Evolutionary conservation across 1,140 invertebrate genomes (phyloP).

Genomic region (Philotrypesis tridentata): DNA sequence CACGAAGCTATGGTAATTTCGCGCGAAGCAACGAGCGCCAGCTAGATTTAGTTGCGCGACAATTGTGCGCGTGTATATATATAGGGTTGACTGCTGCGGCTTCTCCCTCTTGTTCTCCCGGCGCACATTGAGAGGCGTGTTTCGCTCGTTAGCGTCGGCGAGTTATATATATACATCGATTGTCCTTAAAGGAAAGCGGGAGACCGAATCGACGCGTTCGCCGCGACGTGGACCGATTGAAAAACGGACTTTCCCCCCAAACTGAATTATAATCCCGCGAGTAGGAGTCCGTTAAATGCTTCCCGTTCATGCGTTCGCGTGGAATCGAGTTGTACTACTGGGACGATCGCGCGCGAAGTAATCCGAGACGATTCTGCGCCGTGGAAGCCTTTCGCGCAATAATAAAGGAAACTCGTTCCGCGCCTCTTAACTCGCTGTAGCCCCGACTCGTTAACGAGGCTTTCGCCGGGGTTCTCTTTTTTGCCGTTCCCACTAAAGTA

Average conservation of each 20-base stretch:
- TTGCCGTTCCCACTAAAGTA: neutral
- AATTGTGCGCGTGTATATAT: conserved; percentile 2
- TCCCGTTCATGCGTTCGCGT: conserved; percentile 2
- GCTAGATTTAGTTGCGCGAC: conserved; percentile 31
- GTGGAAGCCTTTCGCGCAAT: neutral
- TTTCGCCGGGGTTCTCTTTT: neutral
- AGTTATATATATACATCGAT: conserved; percentile 22
- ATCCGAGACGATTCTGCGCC: too few species aligned
- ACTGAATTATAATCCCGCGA: too few species aligned
- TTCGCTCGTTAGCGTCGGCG: conserved; percentile 9
- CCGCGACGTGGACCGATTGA: neutral
- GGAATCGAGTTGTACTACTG: neutral
- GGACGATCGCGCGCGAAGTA: neutral
- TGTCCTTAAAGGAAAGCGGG: conserved; percentile 8
- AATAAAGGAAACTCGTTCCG: too few species aligned
- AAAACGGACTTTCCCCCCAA: neutral
- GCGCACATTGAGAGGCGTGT: neutral
- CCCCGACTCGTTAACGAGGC: neutral
- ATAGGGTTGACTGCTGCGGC: neutral
- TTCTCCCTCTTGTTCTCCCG: neutral
- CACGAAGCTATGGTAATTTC: conserved; percentile 27
- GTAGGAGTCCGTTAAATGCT: too few species aligned
- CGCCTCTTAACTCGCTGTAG: too few species aligned
- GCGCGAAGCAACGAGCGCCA: neutral
- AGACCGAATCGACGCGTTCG: neutral